Base-by-base conservation (phyloP, 2,888 invertebrate species). In the Coremacera marginata region DNA sequence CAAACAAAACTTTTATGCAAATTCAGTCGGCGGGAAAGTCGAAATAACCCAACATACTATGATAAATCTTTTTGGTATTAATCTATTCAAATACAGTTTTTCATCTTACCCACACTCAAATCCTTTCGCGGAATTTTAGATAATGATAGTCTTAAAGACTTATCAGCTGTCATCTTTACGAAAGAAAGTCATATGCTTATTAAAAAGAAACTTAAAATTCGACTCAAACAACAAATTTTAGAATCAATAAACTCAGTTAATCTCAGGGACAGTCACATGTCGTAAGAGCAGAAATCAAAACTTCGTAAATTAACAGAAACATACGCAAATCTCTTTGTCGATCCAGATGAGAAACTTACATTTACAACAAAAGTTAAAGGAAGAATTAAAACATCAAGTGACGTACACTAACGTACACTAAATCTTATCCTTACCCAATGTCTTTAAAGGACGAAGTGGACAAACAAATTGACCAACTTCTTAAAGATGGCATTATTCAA, bases 81-180 rank as follows among this genome's bases (percentile, higher is more conserved):
- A 44, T 16, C 27, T 55, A 44, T 34, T 22, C 60, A 70, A 52
- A 52, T 75, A 19, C 76, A 78, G 73, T 75, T n/a, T n/a, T n/a
- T 77, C 52, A 14, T 79, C 9, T 37, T 76, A 3, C 79, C 76
- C 8, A 34, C 76, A n/a, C 25, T 79, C 25, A 72, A 70, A 70
- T 76, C 76, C 0, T 79, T 76, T 73, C 60, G 78, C 31, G 77
- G 52, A 2, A 79, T 79, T 70, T 27, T 78, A n/a, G 78, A 77
- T 1, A 68, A 77, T 25, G 77, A 80, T 25, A 78, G 51, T 27
- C 44, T 78, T 1, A 77, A 77, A 34, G 57, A 78, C 16, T 44
- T 77, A 11, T 51, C 60, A 16, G 77, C 77, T 7, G 68, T 71
- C 25, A 74, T 78, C 25, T 19, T 68, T 34, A 76, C 74, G 37